These are phyloP conservation scores for Lasioglossum morio DNA, from an alignment of 2,888 invertebrate species.

Conservation along the genomic window DNA sequence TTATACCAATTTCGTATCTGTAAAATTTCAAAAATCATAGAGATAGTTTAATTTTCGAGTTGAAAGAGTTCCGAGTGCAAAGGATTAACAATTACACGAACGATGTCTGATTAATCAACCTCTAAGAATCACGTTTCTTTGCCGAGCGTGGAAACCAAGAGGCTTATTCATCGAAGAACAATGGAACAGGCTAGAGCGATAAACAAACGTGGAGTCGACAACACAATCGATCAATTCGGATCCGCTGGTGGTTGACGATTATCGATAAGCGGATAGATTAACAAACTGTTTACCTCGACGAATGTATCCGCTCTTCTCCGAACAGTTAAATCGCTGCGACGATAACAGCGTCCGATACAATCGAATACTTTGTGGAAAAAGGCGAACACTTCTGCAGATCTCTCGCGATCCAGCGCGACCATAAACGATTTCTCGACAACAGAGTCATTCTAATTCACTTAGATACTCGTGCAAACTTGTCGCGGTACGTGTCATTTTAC, in stretches of 20 bases:
- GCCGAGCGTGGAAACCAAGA: not conserved
- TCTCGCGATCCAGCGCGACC: not conserved
- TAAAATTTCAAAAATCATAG: too few species aligned
- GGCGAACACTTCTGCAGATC: too few species aligned
- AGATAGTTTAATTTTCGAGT: too few species aligned
- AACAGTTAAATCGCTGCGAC: not conserved
- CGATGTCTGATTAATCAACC: not conserved
- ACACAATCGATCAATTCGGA: not conserved
- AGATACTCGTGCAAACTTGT: too few species aligned
- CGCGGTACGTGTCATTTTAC: too few species aligned
- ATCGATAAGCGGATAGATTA: not conserved
- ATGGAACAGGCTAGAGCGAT: not conserved
- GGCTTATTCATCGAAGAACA: not conserved
- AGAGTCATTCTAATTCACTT: not conserved
- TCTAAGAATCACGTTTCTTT: not conserved
- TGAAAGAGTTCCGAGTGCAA: too few species aligned
- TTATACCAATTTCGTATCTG: too few species aligned
- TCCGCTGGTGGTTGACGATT: not conserved
- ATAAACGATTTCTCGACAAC: not conserved
- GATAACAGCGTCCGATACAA: not conserved
- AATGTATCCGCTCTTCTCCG: not conserved
- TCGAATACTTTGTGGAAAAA: not conserved
- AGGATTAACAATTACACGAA: not conserved
- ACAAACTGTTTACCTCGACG: not conserved
- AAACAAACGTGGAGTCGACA: not conserved